A percentile compares a stretch with the other conserved stretches of the same genome.
phyloP scores from a whole-genome alignment of 2,113 vertebrate genomes.

The Brachypteracias leptosomus region DNA sequence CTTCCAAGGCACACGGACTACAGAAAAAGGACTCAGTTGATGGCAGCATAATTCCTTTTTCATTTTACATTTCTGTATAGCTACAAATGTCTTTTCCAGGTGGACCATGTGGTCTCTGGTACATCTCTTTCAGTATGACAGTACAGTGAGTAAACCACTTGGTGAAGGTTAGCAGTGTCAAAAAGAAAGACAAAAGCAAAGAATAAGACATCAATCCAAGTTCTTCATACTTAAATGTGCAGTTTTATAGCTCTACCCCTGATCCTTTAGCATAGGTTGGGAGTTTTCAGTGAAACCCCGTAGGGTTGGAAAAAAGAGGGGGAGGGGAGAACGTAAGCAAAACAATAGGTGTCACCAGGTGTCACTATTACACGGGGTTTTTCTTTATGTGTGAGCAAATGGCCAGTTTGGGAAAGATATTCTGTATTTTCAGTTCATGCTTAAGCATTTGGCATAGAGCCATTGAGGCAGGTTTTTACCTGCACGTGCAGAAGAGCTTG shows the following conservation, averaged over 20 bases:
- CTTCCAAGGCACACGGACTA: not conserved
- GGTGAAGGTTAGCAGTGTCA: not conserved
- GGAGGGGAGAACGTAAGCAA: not conserved
- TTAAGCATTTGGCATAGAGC: not conserved
- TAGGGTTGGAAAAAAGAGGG: not conserved
- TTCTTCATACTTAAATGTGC: not conserved
- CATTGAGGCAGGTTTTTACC: not conserved
- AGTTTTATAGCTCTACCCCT: not conserved
- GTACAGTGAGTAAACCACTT: not conserved
- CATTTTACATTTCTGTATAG: not conserved
- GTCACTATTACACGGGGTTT: constrained; percentile 40
- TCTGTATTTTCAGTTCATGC: not conserved
- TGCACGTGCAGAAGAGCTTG: not conserved
- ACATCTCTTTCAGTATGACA: not conserved
- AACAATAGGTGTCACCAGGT: constrained; percentile 53
- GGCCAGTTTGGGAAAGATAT: not conserved
- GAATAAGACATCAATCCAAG: not conserved
- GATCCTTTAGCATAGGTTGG: not conserved
- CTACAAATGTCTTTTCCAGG: not conserved
- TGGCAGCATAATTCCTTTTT: not conserved
- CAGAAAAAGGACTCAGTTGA: not conserved
- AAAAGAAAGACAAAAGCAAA: not conserved
- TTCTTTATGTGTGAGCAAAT: constrained; percentile 11
- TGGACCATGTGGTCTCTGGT: not conserved
- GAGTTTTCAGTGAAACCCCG: not conserved